phyloP scores from a whole-genome alignment of 2,888 invertebrate genomes.

The Criorhina ranunculi region DNA sequence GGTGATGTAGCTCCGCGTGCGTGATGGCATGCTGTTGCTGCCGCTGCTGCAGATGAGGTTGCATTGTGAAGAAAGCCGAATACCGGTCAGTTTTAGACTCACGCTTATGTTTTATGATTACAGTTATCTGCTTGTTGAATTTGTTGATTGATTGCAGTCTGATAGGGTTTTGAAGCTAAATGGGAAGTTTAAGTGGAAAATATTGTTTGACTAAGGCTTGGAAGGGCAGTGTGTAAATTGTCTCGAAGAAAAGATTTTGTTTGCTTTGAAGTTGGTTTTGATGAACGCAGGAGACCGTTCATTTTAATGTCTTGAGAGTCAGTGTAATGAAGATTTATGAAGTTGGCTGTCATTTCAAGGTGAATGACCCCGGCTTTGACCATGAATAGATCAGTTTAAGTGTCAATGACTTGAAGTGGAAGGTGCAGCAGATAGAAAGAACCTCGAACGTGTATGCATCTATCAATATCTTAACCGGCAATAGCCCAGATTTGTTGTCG shows the following conservation, averaged over 20 bases:
- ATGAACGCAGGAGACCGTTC: too few relatives aligned
- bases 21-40: constrained; percentile 63
- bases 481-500: too few relatives aligned
- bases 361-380: too few relatives aligned
- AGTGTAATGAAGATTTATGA: too few relatives aligned
- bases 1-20: constrained; percentile 49
- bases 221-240: constrained; percentile 8
- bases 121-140: constrained; percentile 67
- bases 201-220: constrained; percentile 58
- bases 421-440: too few relatives aligned
- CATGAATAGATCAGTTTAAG: too few relatives aligned
- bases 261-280: too few relatives aligned
- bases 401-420: too few relatives aligned
- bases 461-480: too few relatives aligned
- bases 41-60: constrained; percentile 35
- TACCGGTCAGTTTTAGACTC: constrained; percentile 25
- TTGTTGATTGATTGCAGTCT: constrained; percentile 66
- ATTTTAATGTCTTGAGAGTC: too few relatives aligned
- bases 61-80: constrained; percentile 53
- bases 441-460: too few relatives aligned
- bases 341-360: too few relatives aligned
- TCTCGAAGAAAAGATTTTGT: background rate
- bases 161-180: constrained; percentile 58
- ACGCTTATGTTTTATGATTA: constrained; percentile 67
- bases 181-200: constrained; percentile 70